Percentiles rank a stretch among this genome's conserved stretches.
These are phyloP conservation scores for Anaspis maculata DNA, from an alignment of 2,888 invertebrate species.

Conservation along the genomic window DNA sequence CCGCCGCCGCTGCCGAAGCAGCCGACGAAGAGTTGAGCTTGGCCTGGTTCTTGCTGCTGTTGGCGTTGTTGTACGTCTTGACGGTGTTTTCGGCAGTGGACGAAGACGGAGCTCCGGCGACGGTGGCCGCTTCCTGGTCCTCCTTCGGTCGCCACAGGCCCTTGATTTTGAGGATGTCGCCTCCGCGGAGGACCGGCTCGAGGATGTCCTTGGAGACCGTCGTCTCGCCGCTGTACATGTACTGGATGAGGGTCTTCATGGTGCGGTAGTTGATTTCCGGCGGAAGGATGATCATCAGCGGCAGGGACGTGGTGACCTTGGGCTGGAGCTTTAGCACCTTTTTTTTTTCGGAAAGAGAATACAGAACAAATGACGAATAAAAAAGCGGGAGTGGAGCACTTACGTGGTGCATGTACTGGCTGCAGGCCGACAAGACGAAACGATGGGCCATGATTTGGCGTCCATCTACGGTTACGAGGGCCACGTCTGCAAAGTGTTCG, in stretches of 20 bases:
- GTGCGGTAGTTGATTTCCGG: constrained; percentile 74
- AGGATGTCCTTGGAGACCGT: constrained; percentile 79
- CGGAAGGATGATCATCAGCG: constrained; percentile 65
- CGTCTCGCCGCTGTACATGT: constrained; percentile 76
- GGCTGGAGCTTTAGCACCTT: constrained; percentile 44
- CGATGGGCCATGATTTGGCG: constrained; percentile 78
- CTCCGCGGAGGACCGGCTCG: constrained; percentile 71
- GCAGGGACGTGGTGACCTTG: constrained; percentile 33
- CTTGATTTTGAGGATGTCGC: constrained; percentile 71
- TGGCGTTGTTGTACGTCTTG: constrained; percentile 1
- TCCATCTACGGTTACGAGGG: constrained; percentile 69
- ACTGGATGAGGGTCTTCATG: constrained; percentile 72
- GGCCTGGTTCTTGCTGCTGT: not conserved
- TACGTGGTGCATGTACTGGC: constrained; percentile 54
- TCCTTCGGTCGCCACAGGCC: constrained; percentile 68
- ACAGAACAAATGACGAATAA: no score
- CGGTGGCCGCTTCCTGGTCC: no score
- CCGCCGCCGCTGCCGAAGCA: no score
- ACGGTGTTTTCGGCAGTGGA: constrained; percentile 13
- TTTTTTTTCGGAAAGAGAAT: no score
- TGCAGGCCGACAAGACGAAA: constrained; percentile 76
- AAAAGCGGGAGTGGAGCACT: no score
- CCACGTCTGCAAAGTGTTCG: constrained; percentile 75
- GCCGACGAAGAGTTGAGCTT: not conserved
- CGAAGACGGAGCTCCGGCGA: no score